phyloP scores from a whole-genome alignment of 2,888 invertebrate species.

The Lasioglossum oenotherae region DNA sequence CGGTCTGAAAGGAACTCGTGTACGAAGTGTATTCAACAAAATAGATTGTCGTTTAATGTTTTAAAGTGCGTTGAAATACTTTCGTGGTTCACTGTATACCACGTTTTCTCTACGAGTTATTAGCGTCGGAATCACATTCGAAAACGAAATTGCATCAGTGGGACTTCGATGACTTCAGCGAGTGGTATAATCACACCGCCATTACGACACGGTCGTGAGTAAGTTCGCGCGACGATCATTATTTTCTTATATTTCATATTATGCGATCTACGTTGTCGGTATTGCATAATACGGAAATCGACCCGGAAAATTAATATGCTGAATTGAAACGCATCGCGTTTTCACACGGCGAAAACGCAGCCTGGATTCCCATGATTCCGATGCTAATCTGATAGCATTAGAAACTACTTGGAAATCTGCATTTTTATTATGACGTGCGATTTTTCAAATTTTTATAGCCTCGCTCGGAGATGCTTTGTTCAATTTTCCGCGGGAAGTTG shows the following conservation, averaged over 20 bases:
- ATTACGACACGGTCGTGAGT: not conserved
- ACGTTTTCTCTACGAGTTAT: not conserved
- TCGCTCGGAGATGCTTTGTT: not conserved
- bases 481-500: not conserved
- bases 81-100: too few relatives aligned
- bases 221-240: constrained; percentile 18
- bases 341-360: not conserved
- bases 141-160: not conserved
- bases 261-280: not conserved
- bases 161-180: not conserved
- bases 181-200: constrained; percentile 4
- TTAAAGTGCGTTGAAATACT: too few relatives aligned
- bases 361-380: not conserved
- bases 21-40: too few relatives aligned
- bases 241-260: constrained; percentile 12
- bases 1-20: too few relatives aligned
- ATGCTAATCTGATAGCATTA: not conserved
- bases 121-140: not conserved
- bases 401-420: not conserved
- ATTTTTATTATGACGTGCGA: not conserved
- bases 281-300: not conserved
- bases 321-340: constrained; percentile 23
- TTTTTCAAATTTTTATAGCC: not conserved
- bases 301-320: constrained; percentile 8
- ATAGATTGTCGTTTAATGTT: not conserved